These are phyloP conservation scores for Calosoma granatense DNA, from an alignment of 1,140 invertebrate genomes.

Conservation along the genomic window DNA sequence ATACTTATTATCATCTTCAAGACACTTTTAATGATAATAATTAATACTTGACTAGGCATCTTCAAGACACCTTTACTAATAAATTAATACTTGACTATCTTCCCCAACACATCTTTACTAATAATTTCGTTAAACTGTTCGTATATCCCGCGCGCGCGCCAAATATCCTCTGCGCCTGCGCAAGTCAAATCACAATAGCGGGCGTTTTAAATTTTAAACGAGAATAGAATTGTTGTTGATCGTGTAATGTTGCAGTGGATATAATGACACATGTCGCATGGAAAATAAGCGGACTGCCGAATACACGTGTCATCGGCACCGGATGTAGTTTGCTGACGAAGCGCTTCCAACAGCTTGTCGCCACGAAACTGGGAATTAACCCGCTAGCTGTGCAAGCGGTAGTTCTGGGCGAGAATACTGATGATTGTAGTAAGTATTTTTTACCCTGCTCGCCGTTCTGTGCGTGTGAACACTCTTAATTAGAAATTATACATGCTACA, in stretches of 20 bases:
- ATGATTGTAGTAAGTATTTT: slow-evolving; percentile 42
- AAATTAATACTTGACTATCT: no score
- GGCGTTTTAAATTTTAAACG: no score
- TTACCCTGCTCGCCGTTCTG: background rate
- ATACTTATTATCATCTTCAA: no score
- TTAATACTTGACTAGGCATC: no score
- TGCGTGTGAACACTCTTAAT: background rate
- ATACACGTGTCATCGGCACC: slow-evolving; percentile 48
- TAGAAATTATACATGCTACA: background rate
- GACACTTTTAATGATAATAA: no score
- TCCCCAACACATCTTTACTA: no score
- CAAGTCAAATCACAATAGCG: no score
- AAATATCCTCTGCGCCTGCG: no score
- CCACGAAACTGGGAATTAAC: slow-evolving; percentile 44
- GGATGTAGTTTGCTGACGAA: slow-evolving; percentile 53
- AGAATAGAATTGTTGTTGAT: slow-evolving; percentile 46
- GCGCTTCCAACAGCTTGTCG: slow-evolving; percentile 48
- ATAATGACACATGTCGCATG: slow-evolving; percentile 54
- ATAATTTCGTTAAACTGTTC: no score
- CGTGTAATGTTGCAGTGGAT: slow-evolving; percentile 50
- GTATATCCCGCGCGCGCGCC: no score
- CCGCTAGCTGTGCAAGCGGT: slow-evolving; percentile 44
- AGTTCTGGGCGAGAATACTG: slow-evolving; percentile 56
- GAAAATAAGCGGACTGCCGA: slow-evolving; percentile 53
- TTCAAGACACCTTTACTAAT: no score